Evolutionary conservation across 2,113 vertebrate genomes (phyloP), one percentile per base, ranked within the genome.

Genomic region (Tupaia chinensis): DNA sequence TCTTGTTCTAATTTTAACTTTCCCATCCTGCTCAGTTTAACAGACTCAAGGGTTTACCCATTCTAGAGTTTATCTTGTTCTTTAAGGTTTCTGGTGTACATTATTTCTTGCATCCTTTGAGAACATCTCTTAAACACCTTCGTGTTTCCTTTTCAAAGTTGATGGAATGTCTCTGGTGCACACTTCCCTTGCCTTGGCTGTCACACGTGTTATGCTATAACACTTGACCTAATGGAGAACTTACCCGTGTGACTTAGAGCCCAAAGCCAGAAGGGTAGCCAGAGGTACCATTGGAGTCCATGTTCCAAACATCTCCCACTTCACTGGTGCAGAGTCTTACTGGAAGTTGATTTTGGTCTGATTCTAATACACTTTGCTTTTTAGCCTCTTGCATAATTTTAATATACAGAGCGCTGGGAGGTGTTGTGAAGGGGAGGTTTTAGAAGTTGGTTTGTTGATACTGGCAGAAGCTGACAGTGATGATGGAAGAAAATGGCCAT

Each of bases 321-420:
- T 87, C 56, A 53, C 53, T 76, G 76, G 29, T 61, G 44, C 20
- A 54, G 78, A 87, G 54, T 74, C 60, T 73, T 76, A 44, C 44
- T 76, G 80, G 69, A 2, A 65, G 20, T 87, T 20, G 54, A 20
- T 78, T 72, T 92, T 87, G 7, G 68, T 60, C 32, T 79, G 58
- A 69, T 91, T 93, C 70, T 66, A 61, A 68, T 91, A 83, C 60
- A 74, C 20, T 74, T 93, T 74, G 54, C n/a, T 79, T 69, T 88
- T 83, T 69, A 44, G 34, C 29, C n/a, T 85, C 63, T 74, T 68
- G n/a, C 11, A 4, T 85, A 81, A 54, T 91, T 88, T 91, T 93
- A 27, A 19, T 19, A 23, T 77, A 12, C 32, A 58, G 78, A 53
- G 54, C 91, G 91, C 77, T 70, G 63, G n/a, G 53, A 92, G 61